Evolutionary conservation across 2,797 vertebrate species (phyloP).

Genomic region (Tenualosa ilisha): DNA sequence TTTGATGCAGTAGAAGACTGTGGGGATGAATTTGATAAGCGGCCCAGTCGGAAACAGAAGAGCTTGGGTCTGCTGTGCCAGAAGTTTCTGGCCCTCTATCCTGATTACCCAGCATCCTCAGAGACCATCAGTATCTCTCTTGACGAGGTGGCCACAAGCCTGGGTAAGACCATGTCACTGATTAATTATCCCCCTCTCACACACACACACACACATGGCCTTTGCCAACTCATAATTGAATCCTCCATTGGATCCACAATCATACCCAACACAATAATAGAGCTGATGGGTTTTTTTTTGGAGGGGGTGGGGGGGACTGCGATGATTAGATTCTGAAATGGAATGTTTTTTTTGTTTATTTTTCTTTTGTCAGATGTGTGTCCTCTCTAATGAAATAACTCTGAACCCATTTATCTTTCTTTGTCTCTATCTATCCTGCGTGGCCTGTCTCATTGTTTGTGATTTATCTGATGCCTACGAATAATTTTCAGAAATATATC

Average conservation of each 20-base stretch:
- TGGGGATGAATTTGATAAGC: constrained; percentile 83
- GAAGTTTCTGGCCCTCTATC: constrained; percentile 93
- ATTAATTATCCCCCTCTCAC: neutral
- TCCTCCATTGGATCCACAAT: neutral
- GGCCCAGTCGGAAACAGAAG: constrained; percentile 94
- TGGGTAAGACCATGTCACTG: constrained; percentile 73
- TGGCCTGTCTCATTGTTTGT: neutral
- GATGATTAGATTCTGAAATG: neutral
- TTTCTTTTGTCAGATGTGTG: neutral
- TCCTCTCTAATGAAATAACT: neutral
- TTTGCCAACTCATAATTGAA: neutral
- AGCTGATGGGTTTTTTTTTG: neutral
- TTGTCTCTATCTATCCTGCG: neutral
- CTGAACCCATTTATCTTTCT: no score
- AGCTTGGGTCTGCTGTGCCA: constrained; percentile 92
- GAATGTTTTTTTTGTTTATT: neutral
- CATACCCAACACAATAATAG: neutral
- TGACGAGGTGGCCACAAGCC: constrained; percentile 87
- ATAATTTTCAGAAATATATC: neutral
- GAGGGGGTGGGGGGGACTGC: neutral
- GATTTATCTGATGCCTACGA: neutral
- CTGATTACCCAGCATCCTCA: constrained; percentile 82
- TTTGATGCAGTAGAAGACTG: constrained; percentile 76
- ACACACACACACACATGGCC: neutral
- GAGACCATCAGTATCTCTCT: constrained; percentile 87